Evolutionary conservation across 2,888 invertebrate species (phyloP).

Genomic region (Diaphora mendica): DNA sequence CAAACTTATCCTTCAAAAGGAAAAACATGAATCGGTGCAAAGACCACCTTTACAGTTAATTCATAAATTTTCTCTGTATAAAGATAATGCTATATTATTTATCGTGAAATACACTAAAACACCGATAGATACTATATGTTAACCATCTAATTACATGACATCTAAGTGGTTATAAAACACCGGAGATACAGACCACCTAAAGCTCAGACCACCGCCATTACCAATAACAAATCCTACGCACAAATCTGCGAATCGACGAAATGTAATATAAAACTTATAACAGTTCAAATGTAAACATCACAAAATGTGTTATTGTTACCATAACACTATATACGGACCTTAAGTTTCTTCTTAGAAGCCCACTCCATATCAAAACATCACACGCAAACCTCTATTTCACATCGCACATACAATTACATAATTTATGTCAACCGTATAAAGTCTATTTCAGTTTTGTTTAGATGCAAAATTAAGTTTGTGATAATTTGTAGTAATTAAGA

Average conservation of each 20-base stretch:
- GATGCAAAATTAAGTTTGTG: conserved; percentile 57
- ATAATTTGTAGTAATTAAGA: conserved; percentile 72
- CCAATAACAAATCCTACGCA: conserved; percentile 72
- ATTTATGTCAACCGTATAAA: conserved; percentile 40
- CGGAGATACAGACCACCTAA: conserved; percentile 61
- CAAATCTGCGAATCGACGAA: conserved; percentile 75
- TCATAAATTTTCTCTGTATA: background rate
- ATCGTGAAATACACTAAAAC: background rate
- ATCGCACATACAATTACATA: conserved; percentile 28
- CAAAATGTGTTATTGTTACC: conserved; percentile 74
- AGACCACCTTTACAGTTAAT: background rate
- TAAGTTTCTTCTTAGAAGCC: conserved; percentile 71
- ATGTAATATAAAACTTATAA: conserved; percentile 71
- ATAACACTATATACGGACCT: conserved; percentile 64
- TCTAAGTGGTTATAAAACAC: conserved; percentile 33
- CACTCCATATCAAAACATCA: conserved; percentile 67
- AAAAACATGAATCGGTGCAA: background rate
- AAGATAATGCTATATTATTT: background rate
- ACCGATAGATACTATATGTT: conserved; percentile 8
- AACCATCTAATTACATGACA: conserved; percentile 23
- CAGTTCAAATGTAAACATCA: conserved; percentile 66
- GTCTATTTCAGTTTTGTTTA: conserved; percentile 25
- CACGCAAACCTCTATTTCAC: conserved; percentile 37
- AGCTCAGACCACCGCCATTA: conserved; percentile 57
- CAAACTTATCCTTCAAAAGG: background rate